These are phyloP conservation scores for Polia nebulosa DNA, from an alignment of 2,888 invertebrate species.

Conservation along the genomic window DNA sequence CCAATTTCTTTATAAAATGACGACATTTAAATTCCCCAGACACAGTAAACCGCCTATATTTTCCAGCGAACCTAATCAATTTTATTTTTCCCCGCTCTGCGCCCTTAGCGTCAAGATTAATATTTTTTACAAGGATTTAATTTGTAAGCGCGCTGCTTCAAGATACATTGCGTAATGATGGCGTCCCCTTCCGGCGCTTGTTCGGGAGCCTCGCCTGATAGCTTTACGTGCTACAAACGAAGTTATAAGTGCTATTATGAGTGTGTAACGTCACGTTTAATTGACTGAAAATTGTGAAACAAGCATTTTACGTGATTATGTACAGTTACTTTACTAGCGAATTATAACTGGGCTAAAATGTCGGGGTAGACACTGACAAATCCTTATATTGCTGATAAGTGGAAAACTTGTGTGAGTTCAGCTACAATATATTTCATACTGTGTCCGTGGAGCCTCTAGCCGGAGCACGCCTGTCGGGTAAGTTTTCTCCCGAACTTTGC, in stretches of 20 bases:
- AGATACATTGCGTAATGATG: conserved; percentile 38
- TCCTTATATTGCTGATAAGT: conserved; percentile 20
- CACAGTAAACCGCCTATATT: conserved; percentile 29
- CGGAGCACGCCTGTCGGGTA: conserved; percentile 12
- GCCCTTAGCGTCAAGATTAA: conserved; percentile 43
- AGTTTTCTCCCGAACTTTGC: conserved; percentile 35
- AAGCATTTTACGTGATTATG: conserved; percentile 2
- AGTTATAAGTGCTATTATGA: conserved; percentile 28
- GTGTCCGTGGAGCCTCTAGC: conserved; percentile 7
- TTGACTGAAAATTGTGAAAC: conserved; percentile 11
- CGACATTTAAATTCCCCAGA: conserved; percentile 28
- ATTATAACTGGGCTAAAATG: neutral
- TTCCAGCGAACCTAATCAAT: conserved; percentile 45
- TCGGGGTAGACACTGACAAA: neutral
- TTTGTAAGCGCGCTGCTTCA: conserved; percentile 30
- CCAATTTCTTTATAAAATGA: conserved; percentile 44
- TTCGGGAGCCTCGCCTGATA: conserved; percentile 14
- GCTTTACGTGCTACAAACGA: conserved; percentile 28
- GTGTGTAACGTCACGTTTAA: conserved; percentile 6
- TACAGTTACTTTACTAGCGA: neutral
- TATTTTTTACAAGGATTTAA: conserved; percentile 54
- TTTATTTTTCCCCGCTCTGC: conserved; percentile 42
- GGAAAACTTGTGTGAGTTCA: conserved; percentile 31
- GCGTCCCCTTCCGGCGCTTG: conserved; percentile 7
- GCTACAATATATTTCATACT: conserved; percentile 15